phyloP scores from a whole-genome alignment of 2,888 invertebrate species.

The Drosophila anomelani region DNA sequence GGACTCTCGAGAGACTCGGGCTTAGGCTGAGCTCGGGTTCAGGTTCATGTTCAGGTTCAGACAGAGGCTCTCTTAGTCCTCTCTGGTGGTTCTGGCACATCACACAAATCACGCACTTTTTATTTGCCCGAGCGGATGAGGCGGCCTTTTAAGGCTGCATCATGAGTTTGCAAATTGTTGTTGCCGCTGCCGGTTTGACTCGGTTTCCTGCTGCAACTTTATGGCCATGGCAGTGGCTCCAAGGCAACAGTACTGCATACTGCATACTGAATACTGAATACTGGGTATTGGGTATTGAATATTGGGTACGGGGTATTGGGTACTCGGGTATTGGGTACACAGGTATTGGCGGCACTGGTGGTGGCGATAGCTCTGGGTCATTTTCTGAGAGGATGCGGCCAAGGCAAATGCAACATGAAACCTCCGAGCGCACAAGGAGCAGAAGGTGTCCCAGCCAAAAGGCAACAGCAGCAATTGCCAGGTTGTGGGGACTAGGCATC shows the following conservation, averaged over 20 bases:
- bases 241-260: constrained; percentile 8
- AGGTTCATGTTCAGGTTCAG: constrained; percentile 1
- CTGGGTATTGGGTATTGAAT: constrained; percentile 7
- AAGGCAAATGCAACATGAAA: constrained; percentile 77
- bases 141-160: constrained; percentile 76
- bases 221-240: constrained; percentile 54
- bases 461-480: constrained; percentile 56
- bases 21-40: constrained; percentile 8
- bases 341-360: constrained; percentile 20
- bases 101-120: constrained; percentile 78
- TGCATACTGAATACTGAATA: constrained; percentile 4
- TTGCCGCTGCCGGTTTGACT: constrained; percentile 43
- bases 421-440: constrained; percentile 61
- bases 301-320: constrained; percentile 6
- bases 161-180: constrained; percentile 79
- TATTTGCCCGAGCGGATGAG: constrained; percentile 62
- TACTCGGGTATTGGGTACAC: constrained; percentile 1
- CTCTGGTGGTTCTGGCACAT: constrained; percentile 66
- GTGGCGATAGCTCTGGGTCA: constrained; percentile 76
- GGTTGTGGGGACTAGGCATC: neutral
- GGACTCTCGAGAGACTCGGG: constrained; percentile 41
- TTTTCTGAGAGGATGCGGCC: constrained; percentile 71
- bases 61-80: constrained; percentile 35
- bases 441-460: constrained; percentile 66
- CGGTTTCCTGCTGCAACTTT: constrained; percentile 75